Evolutionary conservation across 64 coral and sea anemone genomes (phyloP).

Genomic region (Montipora capricornis): DNA sequence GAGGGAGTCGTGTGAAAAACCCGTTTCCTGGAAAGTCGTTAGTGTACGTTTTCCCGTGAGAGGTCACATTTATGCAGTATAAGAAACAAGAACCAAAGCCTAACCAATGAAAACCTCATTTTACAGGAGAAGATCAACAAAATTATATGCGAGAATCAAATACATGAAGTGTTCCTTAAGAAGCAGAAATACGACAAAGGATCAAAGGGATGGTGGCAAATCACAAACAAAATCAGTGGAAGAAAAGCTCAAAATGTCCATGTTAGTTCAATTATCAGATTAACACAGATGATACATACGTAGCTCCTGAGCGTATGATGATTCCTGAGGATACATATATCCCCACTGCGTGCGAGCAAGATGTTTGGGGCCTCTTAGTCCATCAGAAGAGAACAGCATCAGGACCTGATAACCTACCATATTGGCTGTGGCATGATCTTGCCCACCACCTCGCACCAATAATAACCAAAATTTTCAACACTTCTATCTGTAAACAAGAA

Average conservation of each 20-base stretch:
- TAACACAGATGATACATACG: not conserved
- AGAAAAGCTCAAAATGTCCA: not conserved
- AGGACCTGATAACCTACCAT: conserved; percentile 6
- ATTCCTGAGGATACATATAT: not conserved
- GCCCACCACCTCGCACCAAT: conserved; percentile 35
- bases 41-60: too few species aligned
- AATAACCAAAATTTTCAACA: conserved; percentile 45
- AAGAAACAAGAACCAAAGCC: too few species aligned
- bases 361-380: conserved; percentile 42
- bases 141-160: too few species aligned
- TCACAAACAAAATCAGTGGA: not conserved
- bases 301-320: not conserved
- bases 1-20: too few species aligned
- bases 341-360: not conserved
- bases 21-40: too few species aligned
- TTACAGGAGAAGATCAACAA: too few species aligned
- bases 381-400: not conserved
- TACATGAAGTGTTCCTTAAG: too few species aligned
- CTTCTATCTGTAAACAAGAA: not conserved
- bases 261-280: not conserved
- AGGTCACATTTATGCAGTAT: too few species aligned
- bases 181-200: too few species aligned
- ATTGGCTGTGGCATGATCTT: too few species aligned
- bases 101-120: too few species aligned
- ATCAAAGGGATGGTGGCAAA: not conserved